Percentiles rank a stretch among this genome's conserved stretches.
Conservation (phyloP, 1,140 invertebrate genomes). For the Melanaphis sacchari region DNA sequence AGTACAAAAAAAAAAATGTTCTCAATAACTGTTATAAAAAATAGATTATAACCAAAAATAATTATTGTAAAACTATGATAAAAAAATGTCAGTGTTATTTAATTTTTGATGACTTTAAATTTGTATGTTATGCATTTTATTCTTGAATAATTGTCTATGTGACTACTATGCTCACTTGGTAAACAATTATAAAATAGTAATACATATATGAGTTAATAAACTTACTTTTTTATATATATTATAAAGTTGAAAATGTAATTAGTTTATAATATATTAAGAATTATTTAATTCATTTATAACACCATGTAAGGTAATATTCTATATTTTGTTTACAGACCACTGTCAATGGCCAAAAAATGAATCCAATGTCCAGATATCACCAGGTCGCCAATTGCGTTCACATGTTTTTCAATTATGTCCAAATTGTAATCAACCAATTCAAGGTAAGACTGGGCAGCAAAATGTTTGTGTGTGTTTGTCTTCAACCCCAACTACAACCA, state of each 20-base stretch:
- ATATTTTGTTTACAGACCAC: constrained; percentile 21
- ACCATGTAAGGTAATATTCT: background rate
- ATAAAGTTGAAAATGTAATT: background rate
- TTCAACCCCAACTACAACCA: constrained; percentile 53
- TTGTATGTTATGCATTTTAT: background rate
- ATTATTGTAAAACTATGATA: background rate
- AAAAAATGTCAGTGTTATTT: background rate
- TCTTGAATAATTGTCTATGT: background rate
- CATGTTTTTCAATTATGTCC: constrained; percentile 54
- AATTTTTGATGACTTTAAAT: background rate
- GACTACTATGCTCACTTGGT: background rate
- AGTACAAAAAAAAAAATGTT: background rate
- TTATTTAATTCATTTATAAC: background rate
- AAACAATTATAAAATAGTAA: background rate
- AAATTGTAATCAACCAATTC: constrained; percentile 57
- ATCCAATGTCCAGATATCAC: constrained; percentile 33
- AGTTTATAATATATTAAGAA: background rate
- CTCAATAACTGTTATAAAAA: background rate
- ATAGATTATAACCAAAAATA: background rate
- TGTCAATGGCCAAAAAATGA: constrained; percentile 47
- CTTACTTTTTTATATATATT: background rate
- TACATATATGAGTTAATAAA: background rate
- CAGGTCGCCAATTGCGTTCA: constrained; percentile 58
- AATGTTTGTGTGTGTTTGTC: constrained; percentile 58
- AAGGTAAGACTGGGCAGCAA: constrained; percentile 21